These are phyloP conservation scores for Neolamprologus modestus DNA, from an alignment of 2,113 vertebrate species.

Conservation along the genomic window DNA sequence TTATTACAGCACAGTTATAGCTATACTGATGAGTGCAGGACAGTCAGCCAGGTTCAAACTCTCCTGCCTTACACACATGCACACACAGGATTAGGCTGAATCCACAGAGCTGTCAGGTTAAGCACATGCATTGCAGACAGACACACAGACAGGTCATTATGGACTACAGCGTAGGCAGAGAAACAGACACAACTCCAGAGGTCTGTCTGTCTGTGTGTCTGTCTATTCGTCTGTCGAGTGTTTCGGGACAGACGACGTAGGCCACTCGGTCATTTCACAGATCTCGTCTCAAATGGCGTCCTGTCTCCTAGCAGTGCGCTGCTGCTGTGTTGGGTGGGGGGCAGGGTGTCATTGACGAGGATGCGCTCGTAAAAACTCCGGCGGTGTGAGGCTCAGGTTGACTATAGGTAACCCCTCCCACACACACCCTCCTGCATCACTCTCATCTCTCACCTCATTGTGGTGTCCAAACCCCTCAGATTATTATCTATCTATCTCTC, in stretches of 20 bases:
- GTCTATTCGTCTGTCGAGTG: conserved; percentile 72
- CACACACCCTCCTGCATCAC: conserved; percentile 18
- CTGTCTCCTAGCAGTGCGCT: conserved; percentile 46
- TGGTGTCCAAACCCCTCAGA: conserved; percentile 27
- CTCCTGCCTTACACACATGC: not conserved
- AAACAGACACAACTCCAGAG: conserved; percentile 72
- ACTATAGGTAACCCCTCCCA: conserved; percentile 61
- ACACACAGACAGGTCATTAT: conserved; percentile 73
- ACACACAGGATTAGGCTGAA: conserved; percentile 5
- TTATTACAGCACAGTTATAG: not conserved
- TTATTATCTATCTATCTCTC: not conserved
- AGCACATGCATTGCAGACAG: conserved; percentile 68
- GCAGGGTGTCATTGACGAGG: conserved; percentile 42
- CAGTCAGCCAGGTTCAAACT: conserved; percentile 13
- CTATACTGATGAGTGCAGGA: not conserved
- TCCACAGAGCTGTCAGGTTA: conserved; percentile 29
- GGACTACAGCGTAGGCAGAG: conserved; percentile 67
- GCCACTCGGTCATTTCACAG: conserved; percentile 57
- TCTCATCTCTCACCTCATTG: conserved; percentile 10
- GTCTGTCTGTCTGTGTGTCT: conserved; percentile 80
- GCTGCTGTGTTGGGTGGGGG: conserved; percentile 43
- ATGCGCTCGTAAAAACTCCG: conserved; percentile 47
- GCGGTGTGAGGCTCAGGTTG: conserved; percentile 59
- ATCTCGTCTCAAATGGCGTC: conserved; percentile 55
- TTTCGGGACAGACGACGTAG: conserved; percentile 71